Conservation (phyloP, 2,113 vertebrate species). For the Passerina amoena region DNA sequence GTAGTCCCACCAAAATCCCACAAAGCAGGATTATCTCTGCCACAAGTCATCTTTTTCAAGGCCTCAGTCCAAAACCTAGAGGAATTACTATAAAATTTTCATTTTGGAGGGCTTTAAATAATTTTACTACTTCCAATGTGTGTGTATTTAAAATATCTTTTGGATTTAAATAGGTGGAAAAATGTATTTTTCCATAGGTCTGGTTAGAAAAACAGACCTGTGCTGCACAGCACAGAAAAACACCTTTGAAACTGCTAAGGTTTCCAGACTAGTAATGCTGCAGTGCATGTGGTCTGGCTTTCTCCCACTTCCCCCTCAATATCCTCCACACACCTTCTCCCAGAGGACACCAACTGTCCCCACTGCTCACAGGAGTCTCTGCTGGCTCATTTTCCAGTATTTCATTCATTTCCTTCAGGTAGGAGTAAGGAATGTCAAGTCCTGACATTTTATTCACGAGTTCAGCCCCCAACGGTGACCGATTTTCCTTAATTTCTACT, state of each 20-base stretch:
- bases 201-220: not conserved
- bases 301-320: not conserved
- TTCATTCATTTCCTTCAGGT: not conserved
- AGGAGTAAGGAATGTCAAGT: not conserved
- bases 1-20: not conserved
- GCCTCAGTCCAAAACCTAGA: not conserved
- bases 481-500: not conserved
- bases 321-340: not conserved
- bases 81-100: not conserved
- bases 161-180: not conserved
- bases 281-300: not conserved
- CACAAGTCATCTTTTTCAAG: not conserved
- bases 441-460: not conserved
- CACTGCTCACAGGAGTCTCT: not conserved
- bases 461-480: not conserved
- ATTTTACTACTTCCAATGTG: not conserved
- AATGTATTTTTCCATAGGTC: not conserved
- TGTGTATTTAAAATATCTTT: not conserved
- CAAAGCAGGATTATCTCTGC: not conserved
- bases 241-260: not conserved
- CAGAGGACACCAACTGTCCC: not conserved
- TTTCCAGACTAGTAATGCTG: not conserved
- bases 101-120: not conserved
- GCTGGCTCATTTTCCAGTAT: not conserved
- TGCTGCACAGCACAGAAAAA: not conserved